Percentiles rank a stretch among this genome's conserved stretches.
phyloP scores from a whole-genome alignment of 1,140 invertebrate species.

The Drosophila erecta region DNA sequence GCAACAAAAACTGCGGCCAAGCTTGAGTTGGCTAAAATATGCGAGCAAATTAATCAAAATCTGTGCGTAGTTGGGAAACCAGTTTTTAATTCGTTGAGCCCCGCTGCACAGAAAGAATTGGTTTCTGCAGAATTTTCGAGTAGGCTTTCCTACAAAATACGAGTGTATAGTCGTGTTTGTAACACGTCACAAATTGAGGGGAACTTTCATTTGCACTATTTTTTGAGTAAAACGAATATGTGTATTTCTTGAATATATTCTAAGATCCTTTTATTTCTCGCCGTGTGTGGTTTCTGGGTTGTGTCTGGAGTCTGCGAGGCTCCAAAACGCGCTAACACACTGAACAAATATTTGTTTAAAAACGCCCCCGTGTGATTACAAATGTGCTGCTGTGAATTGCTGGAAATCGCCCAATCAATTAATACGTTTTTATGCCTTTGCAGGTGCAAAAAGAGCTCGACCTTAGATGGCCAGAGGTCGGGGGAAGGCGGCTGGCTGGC shows the following conservation, averaged over 20 bases:
- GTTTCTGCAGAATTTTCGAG: neutral
- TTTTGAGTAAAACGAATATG: no score
- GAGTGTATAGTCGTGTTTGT: no score
- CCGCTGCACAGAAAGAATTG: neutral
- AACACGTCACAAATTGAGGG: no score
- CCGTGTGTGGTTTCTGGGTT: neutral
- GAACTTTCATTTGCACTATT: no score
- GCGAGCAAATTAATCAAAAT: conserved; percentile 70
- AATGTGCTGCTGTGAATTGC: conserved; percentile 32
- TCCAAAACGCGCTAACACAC: conserved; percentile 55
- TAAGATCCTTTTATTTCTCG: neutral
- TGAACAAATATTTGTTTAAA: conserved; percentile 54
- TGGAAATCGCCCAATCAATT: conserved; percentile 30
- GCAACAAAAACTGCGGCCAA: conserved; percentile 16
- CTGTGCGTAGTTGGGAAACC: conserved; percentile 67
- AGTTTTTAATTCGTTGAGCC: conserved; percentile 34
- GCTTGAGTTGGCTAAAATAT: conserved; percentile 49
- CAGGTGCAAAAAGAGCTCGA: neutral
- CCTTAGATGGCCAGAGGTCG: conserved; percentile 16
- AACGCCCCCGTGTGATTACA: conserved; percentile 45
- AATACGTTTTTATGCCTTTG: conserved; percentile 25
- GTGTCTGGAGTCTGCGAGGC: conserved; percentile 17
- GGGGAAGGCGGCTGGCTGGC: neutral
- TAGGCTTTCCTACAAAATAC: neutral
- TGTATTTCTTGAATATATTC: neutral